Base-by-base conservation (phyloP, 2,113 vertebrate genomes). In the Panthera leo region DNA sequence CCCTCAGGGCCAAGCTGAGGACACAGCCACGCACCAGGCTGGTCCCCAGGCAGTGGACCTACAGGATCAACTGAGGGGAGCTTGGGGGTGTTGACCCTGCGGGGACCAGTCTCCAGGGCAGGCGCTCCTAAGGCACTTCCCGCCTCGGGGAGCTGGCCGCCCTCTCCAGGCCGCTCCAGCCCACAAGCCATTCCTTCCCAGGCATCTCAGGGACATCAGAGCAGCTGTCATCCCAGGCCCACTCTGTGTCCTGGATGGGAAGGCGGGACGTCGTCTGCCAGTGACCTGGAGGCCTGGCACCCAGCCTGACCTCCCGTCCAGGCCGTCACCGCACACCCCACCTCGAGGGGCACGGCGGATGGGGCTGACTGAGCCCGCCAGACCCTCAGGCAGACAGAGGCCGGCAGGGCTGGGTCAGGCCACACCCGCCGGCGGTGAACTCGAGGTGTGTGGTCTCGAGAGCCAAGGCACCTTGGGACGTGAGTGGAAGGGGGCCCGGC, bases 131-230 rank as follows among this genome's bases (percentile, higher is more conserved):
- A 2, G n/a, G 2, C 21, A 2, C 16, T 0, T 16, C 58, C 9
- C 0, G 53, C 42, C 31, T 31, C 2, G 7, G 0, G 14, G 31
- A 58, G 58, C 3, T 0, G 7, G 31, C 4, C 5, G 1, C 39
- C 1, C 23, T 3, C 55, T 25, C 19, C 19, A 3, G 1, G n/a
- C 42, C 45, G 0, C 21, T 65, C 58, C 7, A 79, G 53, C 34
- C 2, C 34, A 1, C 11, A 18, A 7, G 45, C 51, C 14, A 34
- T 78, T 23, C 65, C 2, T 7, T 27, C 58, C 42, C 31, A 2
- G 31, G 8, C 21, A 1, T 19, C 31, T 71, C 19, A 25, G 82
- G 63, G 70, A 31, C 29, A 11, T 25, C 3, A 5, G 31, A 65
- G 61, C 45, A 21, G 31, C 65, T 10, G 21, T 39, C 31, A 23